A percentile compares a stretch with the other conserved stretches of the same genome.
Evolutionary conservation across 2,888 invertebrate species (phyloP).

Genomic region (Alloscopus bannaensis): DNA sequence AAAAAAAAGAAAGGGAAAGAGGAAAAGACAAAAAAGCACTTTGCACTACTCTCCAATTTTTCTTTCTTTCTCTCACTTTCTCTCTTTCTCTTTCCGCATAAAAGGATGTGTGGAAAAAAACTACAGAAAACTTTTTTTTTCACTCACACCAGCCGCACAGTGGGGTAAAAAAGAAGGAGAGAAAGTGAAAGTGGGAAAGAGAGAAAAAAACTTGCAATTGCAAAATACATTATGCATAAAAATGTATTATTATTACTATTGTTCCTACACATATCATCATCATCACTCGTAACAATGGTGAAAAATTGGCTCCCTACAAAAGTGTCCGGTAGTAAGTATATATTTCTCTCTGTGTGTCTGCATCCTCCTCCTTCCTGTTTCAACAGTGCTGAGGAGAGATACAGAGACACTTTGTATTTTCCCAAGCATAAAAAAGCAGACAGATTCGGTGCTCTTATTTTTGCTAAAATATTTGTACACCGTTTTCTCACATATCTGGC

Average conservation of each 20-base stretch:
- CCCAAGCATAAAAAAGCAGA: not conserved
- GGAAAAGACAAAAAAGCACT: not conserved
- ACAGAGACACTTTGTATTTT: not conserved
- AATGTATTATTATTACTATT: conserved; percentile 13
- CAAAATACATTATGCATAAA: conserved; percentile 21
- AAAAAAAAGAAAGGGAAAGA: not conserved
- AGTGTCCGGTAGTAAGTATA: too few relatives aligned
- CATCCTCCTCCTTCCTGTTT: not conserved
- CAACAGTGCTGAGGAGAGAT: not conserved
- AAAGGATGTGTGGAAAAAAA: too few relatives aligned
- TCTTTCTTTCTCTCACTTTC: not conserved
- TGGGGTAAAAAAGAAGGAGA: not conserved
- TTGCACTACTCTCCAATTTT: conserved; percentile 29
- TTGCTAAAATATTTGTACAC: too few relatives aligned
- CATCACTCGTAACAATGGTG: too few relatives aligned
- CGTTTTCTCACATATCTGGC: too few relatives aligned
- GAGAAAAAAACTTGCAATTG: not conserved
- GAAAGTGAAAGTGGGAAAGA: not conserved
- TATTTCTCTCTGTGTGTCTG: not conserved
- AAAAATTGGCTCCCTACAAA: too few relatives aligned
- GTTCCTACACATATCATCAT: conserved; percentile 10
- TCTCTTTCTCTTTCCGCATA: not conserved
- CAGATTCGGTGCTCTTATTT: too few relatives aligned
- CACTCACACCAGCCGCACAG: not conserved
- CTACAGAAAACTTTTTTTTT: too few relatives aligned